Evolutionary conservation across 2,888 invertebrate genomes (phyloP), one percentile per base, ranked within the genome.

Genomic region (Orthonychiurus folsomi): DNA sequence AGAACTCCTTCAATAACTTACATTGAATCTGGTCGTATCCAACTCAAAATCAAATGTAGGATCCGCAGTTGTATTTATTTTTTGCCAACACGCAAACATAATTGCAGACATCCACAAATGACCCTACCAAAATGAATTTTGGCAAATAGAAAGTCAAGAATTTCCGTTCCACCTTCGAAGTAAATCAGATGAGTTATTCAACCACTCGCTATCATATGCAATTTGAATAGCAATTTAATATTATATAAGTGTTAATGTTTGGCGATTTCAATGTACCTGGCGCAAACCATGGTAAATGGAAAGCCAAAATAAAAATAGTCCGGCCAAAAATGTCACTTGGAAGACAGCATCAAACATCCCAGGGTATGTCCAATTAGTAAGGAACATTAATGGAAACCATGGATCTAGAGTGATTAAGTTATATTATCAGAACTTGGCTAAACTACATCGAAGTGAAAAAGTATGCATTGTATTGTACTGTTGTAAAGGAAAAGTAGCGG

Each of bases 271-370:
- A n/a, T 20, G 61, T 66, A 72, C 92, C 85, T 92, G 92, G 75
- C 96, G 81, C 47, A 96, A 80, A 1, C 95, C 96, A 76, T 97
- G 96, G 78, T 95, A 96, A 70, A 93, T 86, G 71, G 93, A 92
- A 20, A 97, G 82, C 95, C 96, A 96, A 74, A 94, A 95, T 74
- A 96, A 81, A 70, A 96, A 81, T 63, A 97, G 81, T 3, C 86
- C 86, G 70, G 88, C 88, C 0, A 96, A 81, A 77, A 96, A 96
- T 1, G 89, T 86, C 0, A 90, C 88, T 79, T 96, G 95, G 71
- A 93, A 85, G 54, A 93, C 76, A 0, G 92, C 88, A 77, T 96
- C 95, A 71, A 94, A 76, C 81, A 95, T 86, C n/a, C 92, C 90
- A 0, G 94, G 93, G 63, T 93, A 80, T 85, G 91, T 89, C 20